A percentile compares a stretch with the other conserved stretches of the same genome.
These are phyloP conservation scores for Chrysomela aeneicollis DNA, from an alignment of 2,888 invertebrate genomes.

Conservation along the genomic window DNA sequence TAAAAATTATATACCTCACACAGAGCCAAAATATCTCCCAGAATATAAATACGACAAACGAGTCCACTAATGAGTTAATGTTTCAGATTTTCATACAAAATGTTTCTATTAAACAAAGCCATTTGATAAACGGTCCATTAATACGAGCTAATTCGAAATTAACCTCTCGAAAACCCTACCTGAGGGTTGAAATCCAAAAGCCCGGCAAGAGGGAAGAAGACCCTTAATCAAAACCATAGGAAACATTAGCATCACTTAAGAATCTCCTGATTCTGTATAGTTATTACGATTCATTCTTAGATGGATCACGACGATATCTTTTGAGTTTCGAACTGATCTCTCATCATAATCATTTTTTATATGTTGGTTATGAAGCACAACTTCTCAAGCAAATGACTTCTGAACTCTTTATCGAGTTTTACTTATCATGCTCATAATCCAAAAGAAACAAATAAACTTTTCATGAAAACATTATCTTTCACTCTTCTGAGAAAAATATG, in stretches of 20 bases:
- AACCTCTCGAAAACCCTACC: conserved; percentile 1
- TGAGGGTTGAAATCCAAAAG: background rate
- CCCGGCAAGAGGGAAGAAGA: background rate
- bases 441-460: too few species aligned
- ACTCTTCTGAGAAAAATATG: too few species aligned
- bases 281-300: too few species aligned
- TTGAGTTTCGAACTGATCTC: too few species aligned
- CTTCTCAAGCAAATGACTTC: too few species aligned
- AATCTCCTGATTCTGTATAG: background rate
- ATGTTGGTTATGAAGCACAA: too few species aligned
- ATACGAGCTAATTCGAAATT: conserved; percentile 3
- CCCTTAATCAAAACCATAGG: background rate
- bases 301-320: too few species aligned
- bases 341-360: too few species aligned
- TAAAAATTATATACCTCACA: conserved; percentile 3
- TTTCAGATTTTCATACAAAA: background rate
- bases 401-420: too few species aligned
- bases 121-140: conserved; percentile 2
- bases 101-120: background rate
- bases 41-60: background rate
- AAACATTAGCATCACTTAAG: background rate
- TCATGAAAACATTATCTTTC: too few species aligned
- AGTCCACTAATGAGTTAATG: conserved; percentile 2
- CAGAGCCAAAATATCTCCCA: background rate
- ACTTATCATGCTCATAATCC: too few species aligned